Base-by-base conservation (phyloP, 2,888 invertebrate genomes). In the Eupithecia abbreviata region DNA sequence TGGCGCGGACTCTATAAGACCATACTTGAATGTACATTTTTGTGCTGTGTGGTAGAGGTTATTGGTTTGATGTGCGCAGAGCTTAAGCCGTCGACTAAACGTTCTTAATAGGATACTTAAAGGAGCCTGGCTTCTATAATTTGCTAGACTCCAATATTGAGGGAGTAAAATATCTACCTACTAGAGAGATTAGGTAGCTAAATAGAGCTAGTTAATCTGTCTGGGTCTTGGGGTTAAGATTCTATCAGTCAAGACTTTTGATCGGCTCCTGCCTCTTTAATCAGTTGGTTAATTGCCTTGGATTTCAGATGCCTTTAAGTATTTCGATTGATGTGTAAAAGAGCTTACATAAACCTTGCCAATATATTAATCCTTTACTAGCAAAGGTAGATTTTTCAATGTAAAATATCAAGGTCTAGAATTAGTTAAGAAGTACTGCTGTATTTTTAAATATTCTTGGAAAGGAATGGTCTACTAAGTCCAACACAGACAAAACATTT, bases 131-230 rank as follows among this genome's bases (percentile, higher is more conserved):
- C 18, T 58, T 58, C 62, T 62, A 62, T 62, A 62, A 62, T 62
- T 30, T 62, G 18, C 58, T 18, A 18, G 18, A 58, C 58, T n/a
- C 62, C 62, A 62, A 62, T 62, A 62, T 30, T 30, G 62, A 12
- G 30, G 10, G 62, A 42, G 42, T 66, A 6, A 42, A 66, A 65
- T 41, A 7, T 5, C 18, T 41, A 67, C 43, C 7, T 68, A 43
- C n/a, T 10, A 68, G n/a, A 43, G 43, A 4, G 67, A 45, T 68
- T 68, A 45, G n/a, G 10, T 45, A 68, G 45, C 67, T 68, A 68
- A 45, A 68, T 68, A 45, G 43, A 68, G 10, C 62, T 62, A 62
- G 62, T 62, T 62, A 62, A 62, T 18, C 62, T 58, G 58, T n/a
- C 58, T 62, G 30, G 30, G 10, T 30, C 30, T 62, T 62, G 30